Percentiles rank a stretch among this genome's conserved stretches.
phyloP scores from a whole-genome alignment of 2,113 vertebrate genomes.

The Casuarius casuarius region DNA sequence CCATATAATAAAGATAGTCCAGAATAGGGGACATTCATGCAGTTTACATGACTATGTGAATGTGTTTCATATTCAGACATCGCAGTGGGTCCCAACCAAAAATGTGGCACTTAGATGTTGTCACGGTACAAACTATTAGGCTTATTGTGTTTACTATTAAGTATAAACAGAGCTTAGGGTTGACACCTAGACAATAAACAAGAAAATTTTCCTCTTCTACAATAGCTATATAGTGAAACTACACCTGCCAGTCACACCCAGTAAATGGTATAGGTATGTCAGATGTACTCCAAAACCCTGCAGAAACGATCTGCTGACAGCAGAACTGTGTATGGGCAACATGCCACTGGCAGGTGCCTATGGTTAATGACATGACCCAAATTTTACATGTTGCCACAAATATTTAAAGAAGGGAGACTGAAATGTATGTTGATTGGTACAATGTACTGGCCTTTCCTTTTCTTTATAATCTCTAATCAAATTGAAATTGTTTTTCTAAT shows the following conservation, averaged over 20 bases:
- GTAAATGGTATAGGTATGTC: background rate
- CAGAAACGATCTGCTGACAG: background rate
- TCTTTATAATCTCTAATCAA: background rate
- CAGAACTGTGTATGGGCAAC: background rate
- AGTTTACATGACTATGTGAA: background rate
- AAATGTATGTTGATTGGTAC: background rate
- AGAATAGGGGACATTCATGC: background rate
- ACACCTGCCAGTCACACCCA: background rate
- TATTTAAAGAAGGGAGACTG: background rate
- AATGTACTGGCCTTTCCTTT: background rate
- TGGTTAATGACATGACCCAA: background rate
- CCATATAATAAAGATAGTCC: background rate
- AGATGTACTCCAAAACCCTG: background rate
- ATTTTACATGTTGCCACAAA: background rate
- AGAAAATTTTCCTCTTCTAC: background rate
- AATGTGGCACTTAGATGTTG: background rate
- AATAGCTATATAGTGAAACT: background rate
- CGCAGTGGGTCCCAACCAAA: background rate
- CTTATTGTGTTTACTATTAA: background rate
- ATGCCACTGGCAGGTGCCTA: background rate
- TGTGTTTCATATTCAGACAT: background rate
- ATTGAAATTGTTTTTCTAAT: conserved; percentile 12
- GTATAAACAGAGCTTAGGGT: background rate
- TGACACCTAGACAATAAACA: background rate
- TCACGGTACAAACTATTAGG: background rate